A percentile compares a stretch with the other conserved stretches of the same genome.
phyloP scores from a whole-genome alignment of 2,797 vertebrate species.

The Cyprinodon diabolis region DNA sequence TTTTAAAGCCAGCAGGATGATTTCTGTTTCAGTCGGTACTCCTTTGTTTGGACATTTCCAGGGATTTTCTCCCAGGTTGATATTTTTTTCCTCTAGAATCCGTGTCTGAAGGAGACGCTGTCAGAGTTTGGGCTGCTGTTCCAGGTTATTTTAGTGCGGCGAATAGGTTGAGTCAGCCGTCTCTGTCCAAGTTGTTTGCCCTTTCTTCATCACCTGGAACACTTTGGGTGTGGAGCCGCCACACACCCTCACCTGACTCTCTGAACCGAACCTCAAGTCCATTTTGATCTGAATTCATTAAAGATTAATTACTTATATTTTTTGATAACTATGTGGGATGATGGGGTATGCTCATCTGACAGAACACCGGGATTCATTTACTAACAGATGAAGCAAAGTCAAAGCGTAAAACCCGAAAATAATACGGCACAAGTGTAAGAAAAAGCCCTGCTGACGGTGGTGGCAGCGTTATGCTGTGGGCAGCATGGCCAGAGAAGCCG shows the following conservation, averaged over 20 bases:
- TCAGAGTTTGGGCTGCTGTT: constrained; percentile 17
- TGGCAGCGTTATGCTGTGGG: background rate
- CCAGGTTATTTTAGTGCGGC: constrained; percentile 41
- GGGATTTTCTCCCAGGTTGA: constrained; percentile 17
- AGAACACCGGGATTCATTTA: no score
- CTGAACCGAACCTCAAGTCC: no score
- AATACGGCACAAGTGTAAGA: no score
- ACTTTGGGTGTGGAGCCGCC: constrained; percentile 30
- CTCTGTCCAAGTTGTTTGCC: constrained; percentile 30
- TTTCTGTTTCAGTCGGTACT: constrained; percentile 1
- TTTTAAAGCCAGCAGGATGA: constrained; percentile 9
- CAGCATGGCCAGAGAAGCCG: no score
- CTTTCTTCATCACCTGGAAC: constrained; percentile 46
- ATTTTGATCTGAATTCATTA: no score
- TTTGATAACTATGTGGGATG: background rate
- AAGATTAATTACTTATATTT: no score
- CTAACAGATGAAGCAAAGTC: no score
- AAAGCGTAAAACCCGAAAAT: no score
- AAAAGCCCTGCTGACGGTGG: background rate
- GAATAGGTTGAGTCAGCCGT: constrained; percentile 58
- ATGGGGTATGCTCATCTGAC: no score
- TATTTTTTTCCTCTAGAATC: constrained; percentile 23
- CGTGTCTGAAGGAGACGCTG: constrained; percentile 13
- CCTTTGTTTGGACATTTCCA: constrained; percentile 21
- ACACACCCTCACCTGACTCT: background rate